phyloP scores from a whole-genome alignment of 2,888 invertebrate species.

The Augochlorella aurata region DNA sequence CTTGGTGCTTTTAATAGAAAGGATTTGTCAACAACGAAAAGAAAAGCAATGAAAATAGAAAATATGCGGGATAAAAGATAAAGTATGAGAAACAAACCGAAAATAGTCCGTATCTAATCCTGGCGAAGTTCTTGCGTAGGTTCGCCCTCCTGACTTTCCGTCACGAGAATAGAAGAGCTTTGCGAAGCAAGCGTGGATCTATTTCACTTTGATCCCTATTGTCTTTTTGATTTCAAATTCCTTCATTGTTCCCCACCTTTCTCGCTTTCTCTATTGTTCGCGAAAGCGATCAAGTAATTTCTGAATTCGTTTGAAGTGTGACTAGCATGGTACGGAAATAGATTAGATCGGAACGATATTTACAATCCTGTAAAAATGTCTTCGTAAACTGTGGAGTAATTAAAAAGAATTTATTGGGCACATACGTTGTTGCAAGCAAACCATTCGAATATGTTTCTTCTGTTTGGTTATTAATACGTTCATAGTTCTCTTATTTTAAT shows the following conservation, averaged over 20 bases:
- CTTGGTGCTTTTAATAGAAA: not conserved
- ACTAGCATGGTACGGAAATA: not conserved
- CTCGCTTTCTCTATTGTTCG: not conserved
- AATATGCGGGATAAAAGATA: slow-evolving; percentile 5
- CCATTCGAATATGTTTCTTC: too few relatives aligned
- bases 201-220: slow-evolving; percentile 36
- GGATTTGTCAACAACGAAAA: not conserved
- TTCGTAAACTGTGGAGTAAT: not conserved
- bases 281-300: slow-evolving; percentile 1
- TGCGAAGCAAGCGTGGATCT: slow-evolving; percentile 30
- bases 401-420: not conserved
- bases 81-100: slow-evolving; percentile 51
- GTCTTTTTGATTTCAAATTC: slow-evolving; percentile 24
- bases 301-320: not conserved
- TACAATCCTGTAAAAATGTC: not conserved
- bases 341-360: not conserved
- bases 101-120: slow-evolving; percentile 61
- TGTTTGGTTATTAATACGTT: too few relatives aligned
- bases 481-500: too few relatives aligned
- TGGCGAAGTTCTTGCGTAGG: slow-evolving; percentile 50
- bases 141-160: slow-evolving; percentile 38
- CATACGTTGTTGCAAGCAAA: too few relatives aligned
- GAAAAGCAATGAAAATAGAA: not conserved
- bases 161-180: slow-evolving; percentile 54
- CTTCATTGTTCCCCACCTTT: slow-evolving; percentile 8